These are phyloP conservation scores for Saccopteryx leptura DNA, from an alignment of 2,113 vertebrate species.

Conservation along the genomic window DNA sequence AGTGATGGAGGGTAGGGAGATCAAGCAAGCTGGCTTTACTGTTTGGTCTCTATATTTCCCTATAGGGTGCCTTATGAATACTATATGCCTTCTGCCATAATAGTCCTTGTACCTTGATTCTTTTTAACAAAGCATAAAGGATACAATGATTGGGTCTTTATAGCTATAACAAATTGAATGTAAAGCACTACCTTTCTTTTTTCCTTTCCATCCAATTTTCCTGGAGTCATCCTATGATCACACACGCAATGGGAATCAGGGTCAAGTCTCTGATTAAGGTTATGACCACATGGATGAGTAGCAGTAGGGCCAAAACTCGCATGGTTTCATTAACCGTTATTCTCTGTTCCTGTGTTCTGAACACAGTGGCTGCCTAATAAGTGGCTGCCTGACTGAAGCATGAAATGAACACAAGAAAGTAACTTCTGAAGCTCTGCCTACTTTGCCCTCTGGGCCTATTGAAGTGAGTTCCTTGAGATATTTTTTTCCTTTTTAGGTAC, in stretches of 20 bases:
- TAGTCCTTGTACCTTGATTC: constrained; percentile 65
- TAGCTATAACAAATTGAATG: constrained; percentile 75
- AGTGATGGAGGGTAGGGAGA: constrained; percentile 61
- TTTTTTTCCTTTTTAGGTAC: neutral
- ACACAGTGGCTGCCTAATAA: constrained; percentile 55
- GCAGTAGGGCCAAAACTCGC: constrained; percentile 34
- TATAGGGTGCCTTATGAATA: constrained; percentile 78
- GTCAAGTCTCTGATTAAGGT: constrained; percentile 58
- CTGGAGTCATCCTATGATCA: constrained; percentile 68
- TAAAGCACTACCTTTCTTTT: constrained; percentile 50
- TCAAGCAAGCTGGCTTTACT: constrained; percentile 70
- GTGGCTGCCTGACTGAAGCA: constrained; percentile 31
- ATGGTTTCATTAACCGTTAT: constrained; percentile 47
- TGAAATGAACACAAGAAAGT: constrained; percentile 40
- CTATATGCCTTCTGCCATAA: constrained; percentile 64
- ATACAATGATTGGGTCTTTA: constrained; percentile 67
- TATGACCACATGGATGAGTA: constrained; percentile 38
- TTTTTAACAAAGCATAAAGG: constrained; percentile 83
- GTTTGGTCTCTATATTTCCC: constrained; percentile 64
- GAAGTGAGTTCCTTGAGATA: constrained; percentile 65
- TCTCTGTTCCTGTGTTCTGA: constrained; percentile 61
- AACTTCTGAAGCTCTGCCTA: constrained; percentile 32
- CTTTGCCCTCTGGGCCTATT: neutral
- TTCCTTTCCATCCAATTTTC: constrained; percentile 71
- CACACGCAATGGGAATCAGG: constrained; percentile 39